Percentiles rank a stretch among this genome's conserved stretches.
phyloP scores from a whole-genome alignment of 1,140 invertebrate species.

The Diabrotica virgifera region DNA sequence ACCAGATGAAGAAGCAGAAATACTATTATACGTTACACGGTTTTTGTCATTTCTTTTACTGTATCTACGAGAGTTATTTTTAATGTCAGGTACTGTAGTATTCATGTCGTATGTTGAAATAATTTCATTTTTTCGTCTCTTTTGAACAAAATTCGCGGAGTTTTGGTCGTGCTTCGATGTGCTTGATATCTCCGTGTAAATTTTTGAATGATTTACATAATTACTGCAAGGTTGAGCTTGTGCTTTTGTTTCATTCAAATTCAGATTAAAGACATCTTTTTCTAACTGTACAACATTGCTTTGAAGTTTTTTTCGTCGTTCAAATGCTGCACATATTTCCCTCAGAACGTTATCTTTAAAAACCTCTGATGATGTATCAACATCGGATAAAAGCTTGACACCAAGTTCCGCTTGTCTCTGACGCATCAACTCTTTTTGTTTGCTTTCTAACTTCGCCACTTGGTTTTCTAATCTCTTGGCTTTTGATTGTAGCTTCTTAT shows the following conservation, averaged over 20 bases:
- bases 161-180: slow-evolving; percentile 87
- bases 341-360: slow-evolving; percentile 77
- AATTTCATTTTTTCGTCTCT: slow-evolving; percentile 83
- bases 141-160: slow-evolving; percentile 82
- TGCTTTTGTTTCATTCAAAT: slow-evolving; percentile 65
- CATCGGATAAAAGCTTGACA: slow-evolving; percentile 58
- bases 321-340: slow-evolving; percentile 79
- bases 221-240: slow-evolving; percentile 60
- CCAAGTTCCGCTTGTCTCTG: slow-evolving; percentile 66
- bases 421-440: slow-evolving; percentile 64
- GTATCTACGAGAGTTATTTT: slow-evolving; percentile 16
- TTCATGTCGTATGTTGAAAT: slow-evolving; percentile 57
- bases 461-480: slow-evolving; percentile 78
- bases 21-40: slow-evolving; percentile 35
- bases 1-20: slow-evolving; percentile 36
- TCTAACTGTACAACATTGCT: slow-evolving; percentile 73
- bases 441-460: slow-evolving; percentile 66
- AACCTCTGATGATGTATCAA: slow-evolving; percentile 60
- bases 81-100: slow-evolving; percentile 30
- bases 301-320: slow-evolving; percentile 76
- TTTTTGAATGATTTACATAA: slow-evolving; percentile 74
- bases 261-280: slow-evolving; percentile 69
- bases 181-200: slow-evolving; percentile 87
- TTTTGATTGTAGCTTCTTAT: slow-evolving; percentile 87
- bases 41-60: slow-evolving; percentile 20